These are phyloP conservation scores for Tiaroga cobitis DNA, from an alignment of 2,797 vertebrate species.

Conservation along the genomic window DNA sequence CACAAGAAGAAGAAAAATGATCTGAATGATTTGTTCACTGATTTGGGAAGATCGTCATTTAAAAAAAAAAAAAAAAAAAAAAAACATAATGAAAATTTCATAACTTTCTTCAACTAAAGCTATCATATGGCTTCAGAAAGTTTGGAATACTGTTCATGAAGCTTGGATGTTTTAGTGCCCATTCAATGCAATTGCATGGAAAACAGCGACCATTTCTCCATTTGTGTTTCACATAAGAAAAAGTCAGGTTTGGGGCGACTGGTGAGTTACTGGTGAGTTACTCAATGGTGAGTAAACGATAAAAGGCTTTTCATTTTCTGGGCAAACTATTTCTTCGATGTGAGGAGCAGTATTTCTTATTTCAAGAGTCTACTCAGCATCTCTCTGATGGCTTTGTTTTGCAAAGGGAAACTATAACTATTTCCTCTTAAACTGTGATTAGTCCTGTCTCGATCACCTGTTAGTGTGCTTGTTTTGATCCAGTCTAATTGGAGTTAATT, in stretches of 20 bases:
- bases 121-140: not conserved
- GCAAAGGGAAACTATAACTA: not conserved
- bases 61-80: not conserved
- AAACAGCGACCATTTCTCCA: not conserved
- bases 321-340: not conserved
- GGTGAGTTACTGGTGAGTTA: too few species aligned
- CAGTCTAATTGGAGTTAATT: conserved; percentile 52
- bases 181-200: not conserved
- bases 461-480: conserved; percentile 39
- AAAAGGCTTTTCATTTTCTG: not conserved
- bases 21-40: not conserved
- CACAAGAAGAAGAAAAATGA: not conserved
- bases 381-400: conserved; percentile 3
- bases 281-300: too few species aligned
- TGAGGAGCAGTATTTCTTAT: too few species aligned
- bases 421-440: conserved; percentile 24
- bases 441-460: conserved; percentile 29
- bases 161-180: not conserved
- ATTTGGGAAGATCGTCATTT: not conserved
- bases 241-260: not conserved
- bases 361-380: not conserved
- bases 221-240: not conserved
- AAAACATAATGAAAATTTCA: not conserved
- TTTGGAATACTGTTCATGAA: not conserved
- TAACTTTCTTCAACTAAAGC: not conserved